A percentile compares a stretch with the other conserved stretches of the same genome.
Conservation (phyloP, 2,797 vertebrate species). For the Acrossocheilus fasciatus region DNA sequence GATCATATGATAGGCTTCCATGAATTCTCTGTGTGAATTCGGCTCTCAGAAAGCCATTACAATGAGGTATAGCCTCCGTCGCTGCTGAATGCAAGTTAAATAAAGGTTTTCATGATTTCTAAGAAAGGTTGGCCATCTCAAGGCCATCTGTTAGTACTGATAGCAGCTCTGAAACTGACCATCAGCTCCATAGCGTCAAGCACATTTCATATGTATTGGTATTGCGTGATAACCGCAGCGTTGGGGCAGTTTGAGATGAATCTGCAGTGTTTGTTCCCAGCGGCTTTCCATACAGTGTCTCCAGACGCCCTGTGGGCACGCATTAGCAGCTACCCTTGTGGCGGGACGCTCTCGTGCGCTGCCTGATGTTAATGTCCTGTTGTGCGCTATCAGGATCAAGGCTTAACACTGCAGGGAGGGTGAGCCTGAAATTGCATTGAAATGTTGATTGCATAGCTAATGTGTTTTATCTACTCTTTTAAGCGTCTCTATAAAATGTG, state of each 20-base stretch:
- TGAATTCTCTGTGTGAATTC: neutral
- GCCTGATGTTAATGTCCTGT: slow-evolving; percentile 30
- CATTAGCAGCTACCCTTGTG: slow-evolving; percentile 50
- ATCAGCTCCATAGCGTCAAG: slow-evolving; percentile 31
- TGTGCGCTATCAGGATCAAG: slow-evolving; percentile 40
- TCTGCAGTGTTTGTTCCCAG: slow-evolving; percentile 42
- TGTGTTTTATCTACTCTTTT: slow-evolving; percentile 48
- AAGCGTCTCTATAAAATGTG: slow-evolving; percentile 22
- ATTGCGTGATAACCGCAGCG: slow-evolving; percentile 23
- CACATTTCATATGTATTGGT: slow-evolving; percentile 36
- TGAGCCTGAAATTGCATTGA: slow-evolving; percentile 29
- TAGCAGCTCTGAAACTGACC: slow-evolving; percentile 38
- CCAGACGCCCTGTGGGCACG: slow-evolving; percentile 28
- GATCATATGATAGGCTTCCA: slow-evolving; percentile 11
- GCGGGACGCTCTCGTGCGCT: slow-evolving; percentile 19
- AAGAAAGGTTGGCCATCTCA: slow-evolving; percentile 19
- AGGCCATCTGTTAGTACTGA: slow-evolving; percentile 16
- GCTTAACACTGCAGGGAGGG: slow-evolving; percentile 43
- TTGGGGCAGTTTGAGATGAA: slow-evolving; percentile 42
- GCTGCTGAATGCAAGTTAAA: slow-evolving; percentile 2
- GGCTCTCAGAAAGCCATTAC: slow-evolving; percentile 24
- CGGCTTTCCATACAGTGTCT: slow-evolving; percentile 15
- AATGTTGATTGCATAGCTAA: slow-evolving; percentile 51
- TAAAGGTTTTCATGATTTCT: slow-evolving; percentile 32
- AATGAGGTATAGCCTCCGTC: neutral